Percentiles rank a stretch among this genome's conserved stretches.
Conservation (phyloP, 2,797 vertebrate species). For the Sebastes dallii region DNA sequence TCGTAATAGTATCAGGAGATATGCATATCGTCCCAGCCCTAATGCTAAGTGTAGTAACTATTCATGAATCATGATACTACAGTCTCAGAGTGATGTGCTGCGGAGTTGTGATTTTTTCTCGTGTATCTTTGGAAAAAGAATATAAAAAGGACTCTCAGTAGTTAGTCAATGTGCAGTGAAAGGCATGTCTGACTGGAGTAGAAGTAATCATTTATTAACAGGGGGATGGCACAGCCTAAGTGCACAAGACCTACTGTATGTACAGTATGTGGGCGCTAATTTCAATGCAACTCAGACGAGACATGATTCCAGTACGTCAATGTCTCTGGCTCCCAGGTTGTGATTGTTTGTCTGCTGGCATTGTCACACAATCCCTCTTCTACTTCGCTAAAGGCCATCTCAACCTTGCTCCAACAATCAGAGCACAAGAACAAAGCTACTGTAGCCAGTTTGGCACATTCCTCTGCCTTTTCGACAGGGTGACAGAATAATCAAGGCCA, state of each 20-base stretch:
- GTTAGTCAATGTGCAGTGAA: not conserved
- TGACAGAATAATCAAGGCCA: slow-evolving; percentile 85
- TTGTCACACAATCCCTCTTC: slow-evolving; percentile 67
- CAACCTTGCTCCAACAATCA: slow-evolving; percentile 77
- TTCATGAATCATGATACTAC: too few relatives aligned
- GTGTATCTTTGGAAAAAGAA: not conserved
- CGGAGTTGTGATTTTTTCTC: not conserved
- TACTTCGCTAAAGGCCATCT: slow-evolving; percentile 73
- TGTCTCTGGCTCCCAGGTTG: slow-evolving; percentile 50
- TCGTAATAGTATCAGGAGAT: too few relatives aligned
- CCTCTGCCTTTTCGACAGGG: slow-evolving; percentile 78
- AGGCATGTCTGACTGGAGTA: not conserved
- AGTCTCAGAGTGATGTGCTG: too few relatives aligned
- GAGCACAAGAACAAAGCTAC: slow-evolving; percentile 78
- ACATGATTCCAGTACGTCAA: slow-evolving; percentile 15
- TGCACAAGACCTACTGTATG: not conserved
- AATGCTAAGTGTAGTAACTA: too few relatives aligned
- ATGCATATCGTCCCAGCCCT: too few relatives aligned
- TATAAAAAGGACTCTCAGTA: not conserved
- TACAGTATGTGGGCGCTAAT: slow-evolving; percentile 10
- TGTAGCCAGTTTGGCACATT: slow-evolving; percentile 83
- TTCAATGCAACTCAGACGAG: not conserved
- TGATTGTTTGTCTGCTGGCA: slow-evolving; percentile 65
- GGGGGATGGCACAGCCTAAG: not conserved
- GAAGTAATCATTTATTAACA: slow-evolving; percentile 49